Conservation (phyloP, 2,797 vertebrate genomes). For the Lepus oiostolus region DNA sequence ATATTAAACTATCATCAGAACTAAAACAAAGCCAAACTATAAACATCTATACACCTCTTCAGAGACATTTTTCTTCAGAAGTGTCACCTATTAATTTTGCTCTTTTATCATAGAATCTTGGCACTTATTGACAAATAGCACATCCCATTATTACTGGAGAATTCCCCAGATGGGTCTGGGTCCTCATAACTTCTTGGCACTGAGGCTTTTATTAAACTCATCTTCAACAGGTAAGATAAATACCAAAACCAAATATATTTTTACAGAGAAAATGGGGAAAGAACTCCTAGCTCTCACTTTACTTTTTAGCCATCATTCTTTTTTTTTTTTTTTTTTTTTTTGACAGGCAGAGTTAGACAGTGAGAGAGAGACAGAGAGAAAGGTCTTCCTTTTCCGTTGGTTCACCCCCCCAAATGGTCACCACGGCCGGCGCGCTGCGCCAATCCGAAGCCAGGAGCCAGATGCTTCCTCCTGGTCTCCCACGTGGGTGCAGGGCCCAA, state of each 20-base stretch:
- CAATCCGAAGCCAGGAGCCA: no score
- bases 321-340: background rate
- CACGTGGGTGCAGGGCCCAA: no score
- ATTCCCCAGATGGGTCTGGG: background rate
- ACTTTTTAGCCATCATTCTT: background rate
- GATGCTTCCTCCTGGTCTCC: no score
- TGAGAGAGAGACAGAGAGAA: no score
- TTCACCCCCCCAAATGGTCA: no score
- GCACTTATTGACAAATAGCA: background rate
- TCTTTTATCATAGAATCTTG: background rate
- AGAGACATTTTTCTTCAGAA: background rate
- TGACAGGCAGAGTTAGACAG: no score
- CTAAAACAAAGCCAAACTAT: background rate
- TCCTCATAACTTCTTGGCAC: background rate
- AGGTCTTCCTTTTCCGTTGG: no score
- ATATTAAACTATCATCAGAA: background rate
- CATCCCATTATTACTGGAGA: background rate
- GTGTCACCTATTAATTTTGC: background rate
- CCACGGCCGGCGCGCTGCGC: no score
- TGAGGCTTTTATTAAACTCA: constrained; percentile 48
- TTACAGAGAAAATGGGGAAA: constrained; percentile 3
- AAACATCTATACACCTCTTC: background rate
- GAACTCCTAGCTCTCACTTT: background rate
- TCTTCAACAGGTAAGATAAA: constrained; percentile 19
- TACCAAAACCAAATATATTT: constrained; percentile 26